Conservation (phyloP, 2,797 vertebrate species). For the Anguilla pacifica region DNA sequence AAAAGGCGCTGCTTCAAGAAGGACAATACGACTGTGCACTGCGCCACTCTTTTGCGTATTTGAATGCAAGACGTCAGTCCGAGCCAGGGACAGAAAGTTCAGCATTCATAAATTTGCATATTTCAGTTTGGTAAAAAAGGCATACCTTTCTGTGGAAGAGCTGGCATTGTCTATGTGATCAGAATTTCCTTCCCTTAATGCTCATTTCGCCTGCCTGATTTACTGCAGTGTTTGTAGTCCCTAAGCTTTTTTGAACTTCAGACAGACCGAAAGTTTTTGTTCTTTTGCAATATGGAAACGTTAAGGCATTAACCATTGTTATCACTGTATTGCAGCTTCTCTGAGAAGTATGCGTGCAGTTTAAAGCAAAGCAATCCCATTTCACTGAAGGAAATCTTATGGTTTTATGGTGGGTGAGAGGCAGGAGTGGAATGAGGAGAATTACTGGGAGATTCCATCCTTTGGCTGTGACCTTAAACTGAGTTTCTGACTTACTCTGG, state of each 20-base stretch:
- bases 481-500: not conserved
- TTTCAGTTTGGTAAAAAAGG: conserved; percentile 11
- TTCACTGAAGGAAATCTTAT: conserved; percentile 28
- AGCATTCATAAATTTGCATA: conserved; percentile 5
- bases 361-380: conserved; percentile 17
- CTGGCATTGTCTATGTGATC: not conserved
- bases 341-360: conserved; percentile 28
- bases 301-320: conserved; percentile 44
- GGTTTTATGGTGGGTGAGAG: conserved; percentile 26
- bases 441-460: too few species aligned
- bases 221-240: conserved; percentile 16
- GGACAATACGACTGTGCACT: not conserved
- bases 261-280: conserved; percentile 37
- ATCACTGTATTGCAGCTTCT: conserved; percentile 39
- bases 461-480: too few species aligned
- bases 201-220: not conserved
- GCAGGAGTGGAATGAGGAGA: conserved; percentile 20
- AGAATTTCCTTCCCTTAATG: not conserved
- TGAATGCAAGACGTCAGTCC: not conserved
- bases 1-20: not conserved
- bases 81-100: not conserved
- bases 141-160: conserved; percentile 7
- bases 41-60: not conserved
- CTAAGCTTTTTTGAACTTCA: conserved; percentile 37
- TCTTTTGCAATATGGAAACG: conserved; percentile 31